Evolutionary conservation across 2,888 invertebrate species (phyloP), one percentile per base, ranked within the genome.

Genomic region (Bellardia pandia): DNA sequence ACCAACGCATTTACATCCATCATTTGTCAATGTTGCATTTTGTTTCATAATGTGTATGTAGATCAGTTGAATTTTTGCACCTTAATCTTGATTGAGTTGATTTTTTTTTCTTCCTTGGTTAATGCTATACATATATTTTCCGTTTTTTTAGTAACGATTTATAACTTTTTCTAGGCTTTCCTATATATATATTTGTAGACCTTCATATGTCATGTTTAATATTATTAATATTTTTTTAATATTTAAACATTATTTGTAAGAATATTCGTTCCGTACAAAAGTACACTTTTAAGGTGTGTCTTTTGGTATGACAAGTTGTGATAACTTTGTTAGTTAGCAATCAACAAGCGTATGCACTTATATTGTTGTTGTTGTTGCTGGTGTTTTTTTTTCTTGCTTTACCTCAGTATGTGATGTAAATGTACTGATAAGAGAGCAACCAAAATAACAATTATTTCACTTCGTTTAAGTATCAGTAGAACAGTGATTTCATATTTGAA

Each of bases 1-100:
- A 40, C 85, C 85, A 68, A 85, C 85, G 85, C 85, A 80, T 75
- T 76, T 80, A 51, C 79, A 85, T 85, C 79, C 79, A 85, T 85
- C 85, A 80, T 85, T 76, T 80, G 79, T 85, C 75, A 85, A 62
- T 79, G 85, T 75, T 69, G 62, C 79, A 45, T 51, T 48, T 40
- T 42, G 37, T 69, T 53, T 79, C 33, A 8, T 33, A 53, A 23
- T 23, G 1, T 23, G 1, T 23, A 23, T 30, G 51, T 77, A 74
- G 75, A 85, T 85, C 85, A 85, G 62, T 45, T 64, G 56, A 56
- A 69, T 79, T 37, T 85, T 79, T 80, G 85, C 85, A 85, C 56
- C 79, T 76, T 75, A 85, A 85, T 85, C 79, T 85, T 76, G 79
- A 85, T 85, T 68, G 69, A 80, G 66, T 68, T 84, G 74, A 53